These are phyloP conservation scores for Argopecten irradians DNA, from an alignment of 1,140 invertebrate species.

Conservation along the genomic window DNA sequence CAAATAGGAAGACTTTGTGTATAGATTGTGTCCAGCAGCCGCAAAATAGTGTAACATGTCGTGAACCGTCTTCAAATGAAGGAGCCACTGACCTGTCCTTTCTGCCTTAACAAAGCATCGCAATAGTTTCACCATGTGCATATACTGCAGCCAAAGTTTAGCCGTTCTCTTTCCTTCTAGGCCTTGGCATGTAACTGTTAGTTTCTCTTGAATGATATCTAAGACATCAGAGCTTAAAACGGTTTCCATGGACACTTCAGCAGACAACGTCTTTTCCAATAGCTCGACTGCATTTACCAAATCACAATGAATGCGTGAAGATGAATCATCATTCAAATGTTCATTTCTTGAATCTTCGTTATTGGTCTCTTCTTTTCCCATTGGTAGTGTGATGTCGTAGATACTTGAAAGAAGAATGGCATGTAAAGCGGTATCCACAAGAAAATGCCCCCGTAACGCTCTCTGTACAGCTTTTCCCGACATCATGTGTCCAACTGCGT, in stretches of 20 bases:
- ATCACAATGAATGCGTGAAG: too few relatives aligned
- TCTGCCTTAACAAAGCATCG: slow-evolving; percentile 53
- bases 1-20: slow-evolving; percentile 76
- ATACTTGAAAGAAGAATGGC: not conserved
- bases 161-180: slow-evolving; percentile 7
- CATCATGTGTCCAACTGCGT: slow-evolving; percentile 71
- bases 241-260: slow-evolving; percentile 3
- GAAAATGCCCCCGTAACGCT: slow-evolving; percentile 74
- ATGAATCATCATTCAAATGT: too few relatives aligned
- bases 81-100: slow-evolving; percentile 58
- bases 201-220: not conserved
- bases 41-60: slow-evolving; percentile 76
- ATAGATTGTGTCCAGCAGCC: slow-evolving; percentile 76
- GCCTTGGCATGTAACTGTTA: not conserved
- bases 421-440: slow-evolving; percentile 50
- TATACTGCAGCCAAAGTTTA: slow-evolving; percentile 53
- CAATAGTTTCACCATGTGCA: slow-evolving; percentile 57
- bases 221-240: not conserved
- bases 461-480: slow-evolving; percentile 73
- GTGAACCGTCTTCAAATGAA: slow-evolving; percentile 52
- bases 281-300: not conserved
- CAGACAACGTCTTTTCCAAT: slow-evolving; percentile 8
- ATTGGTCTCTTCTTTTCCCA: not conserved
- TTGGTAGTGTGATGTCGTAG: not conserved
- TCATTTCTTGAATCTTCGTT: too few relatives aligned